A percentile compares a stretch with the other conserved stretches of the same genome.
These are phyloP conservation scores for Cerastis rubricosa DNA, from an alignment of 2,888 invertebrate species.

Conservation along the genomic window DNA sequence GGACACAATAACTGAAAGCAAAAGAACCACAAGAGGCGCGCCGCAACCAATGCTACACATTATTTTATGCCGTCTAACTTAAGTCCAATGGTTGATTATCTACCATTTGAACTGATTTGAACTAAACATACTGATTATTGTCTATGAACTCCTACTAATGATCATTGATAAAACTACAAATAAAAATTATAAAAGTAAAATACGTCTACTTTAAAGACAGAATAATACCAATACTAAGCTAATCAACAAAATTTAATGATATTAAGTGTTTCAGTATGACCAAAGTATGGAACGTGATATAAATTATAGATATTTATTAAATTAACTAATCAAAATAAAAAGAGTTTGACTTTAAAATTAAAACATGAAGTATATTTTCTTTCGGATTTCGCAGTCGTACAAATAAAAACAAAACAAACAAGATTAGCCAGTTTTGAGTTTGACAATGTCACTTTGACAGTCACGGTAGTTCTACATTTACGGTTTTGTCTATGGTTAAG, in stretches of 20 bases:
- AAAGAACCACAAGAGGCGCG: slow-evolving; percentile 71
- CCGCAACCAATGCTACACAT: slow-evolving; percentile 64
- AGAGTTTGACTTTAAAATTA: slow-evolving; percentile 25
- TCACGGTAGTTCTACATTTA: background rate
- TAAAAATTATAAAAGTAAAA: slow-evolving; percentile 4
- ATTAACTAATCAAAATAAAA: slow-evolving; percentile 60
- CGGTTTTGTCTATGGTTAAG: background rate
- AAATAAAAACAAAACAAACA: slow-evolving; percentile 48
- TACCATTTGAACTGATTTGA: slow-evolving; percentile 61
- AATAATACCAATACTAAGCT: slow-evolving; percentile 11
- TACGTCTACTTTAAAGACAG: slow-evolving; percentile 12
- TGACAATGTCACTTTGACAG: slow-evolving; percentile 31
- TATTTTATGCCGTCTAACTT: slow-evolving; percentile 64
- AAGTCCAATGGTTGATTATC: slow-evolving; percentile 79
- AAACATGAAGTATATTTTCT: slow-evolving; percentile 52
- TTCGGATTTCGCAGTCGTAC: slow-evolving; percentile 25
- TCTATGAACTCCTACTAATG: slow-evolving; percentile 7
- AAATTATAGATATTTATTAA: slow-evolving; percentile 36
- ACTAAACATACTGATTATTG: slow-evolving; percentile 33
- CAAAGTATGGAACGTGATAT: slow-evolving; percentile 22
- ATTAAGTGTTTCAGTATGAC: slow-evolving; percentile 16
- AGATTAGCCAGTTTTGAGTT: slow-evolving; percentile 41
- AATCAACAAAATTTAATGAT: slow-evolving; percentile 14
- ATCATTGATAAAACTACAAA: slow-evolving; percentile 13
- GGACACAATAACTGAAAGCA: slow-evolving; percentile 77